Percentiles rank a stretch among this genome's conserved stretches.
phyloP scores from a whole-genome alignment of 2,797 vertebrate genomes.

The Oreonectes daqikongensis region DNA sequence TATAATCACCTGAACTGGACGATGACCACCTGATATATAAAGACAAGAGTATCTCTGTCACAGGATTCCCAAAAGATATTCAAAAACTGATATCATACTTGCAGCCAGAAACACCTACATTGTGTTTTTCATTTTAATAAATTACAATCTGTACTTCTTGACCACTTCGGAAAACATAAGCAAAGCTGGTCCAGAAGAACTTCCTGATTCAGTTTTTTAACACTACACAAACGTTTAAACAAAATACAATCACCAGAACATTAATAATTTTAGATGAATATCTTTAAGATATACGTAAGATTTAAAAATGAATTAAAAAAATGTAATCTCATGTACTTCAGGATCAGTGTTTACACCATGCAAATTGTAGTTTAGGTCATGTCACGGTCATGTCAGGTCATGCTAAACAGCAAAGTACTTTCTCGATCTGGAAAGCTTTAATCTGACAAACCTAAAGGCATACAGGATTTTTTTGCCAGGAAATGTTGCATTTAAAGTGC shows the following conservation, averaged over 20 bases:
- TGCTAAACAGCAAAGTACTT: neutral
- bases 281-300: no score
- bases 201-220: no score
- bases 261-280: no score
- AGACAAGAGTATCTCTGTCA: neutral
- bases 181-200: no score
- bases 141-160: neutral
- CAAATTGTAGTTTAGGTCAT: no score
- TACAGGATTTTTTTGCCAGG: neutral
- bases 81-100: neutral
- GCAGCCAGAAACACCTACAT: neutral
- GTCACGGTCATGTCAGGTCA: no score
- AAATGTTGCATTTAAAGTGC: neutral
- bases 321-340: neutral
- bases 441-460: neutral
- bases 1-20: conserved; percentile 93
- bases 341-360: no score
- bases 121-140: neutral
- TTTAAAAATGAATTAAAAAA: no score
- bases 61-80: neutral
- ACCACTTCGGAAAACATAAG: no score
- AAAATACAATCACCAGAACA: no score
- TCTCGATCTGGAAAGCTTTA: neutral
- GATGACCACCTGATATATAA: conserved; percentile 76
- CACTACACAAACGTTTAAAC: no score